Evolutionary conservation across 2,888 invertebrate genomes (phyloP), one percentile per base, ranked within the genome.

Genomic region (Sthenelais limicola): DNA sequence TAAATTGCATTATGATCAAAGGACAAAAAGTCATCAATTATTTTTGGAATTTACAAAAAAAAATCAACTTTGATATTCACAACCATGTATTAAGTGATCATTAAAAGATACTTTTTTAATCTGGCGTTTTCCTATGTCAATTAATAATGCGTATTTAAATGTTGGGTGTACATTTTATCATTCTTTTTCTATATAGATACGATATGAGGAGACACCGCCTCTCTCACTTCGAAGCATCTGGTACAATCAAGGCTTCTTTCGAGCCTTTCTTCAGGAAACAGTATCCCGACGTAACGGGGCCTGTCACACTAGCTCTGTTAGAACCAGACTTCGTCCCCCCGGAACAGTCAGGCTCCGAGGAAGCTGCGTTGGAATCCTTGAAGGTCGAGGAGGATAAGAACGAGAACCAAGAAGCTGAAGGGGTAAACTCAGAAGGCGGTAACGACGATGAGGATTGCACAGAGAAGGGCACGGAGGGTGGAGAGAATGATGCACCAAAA

Each of bases 151-250:
- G n/a, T n/a, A n/a, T n/a, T n/a, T n/a, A n/a, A n/a, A n/a, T n/a
- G n/a, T n/a, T n/a, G n/a, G n/a, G n/a, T n/a, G n/a, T n/a, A n/a
- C n/a, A n/a, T n/a, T n/a, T n/a, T n/a, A n/a, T n/a, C n/a, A n/a
- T n/a, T n/a, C n/a, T n/a, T n/a, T n/a, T n/a, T n/a, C n/a, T n/a
- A n/a, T n/a, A n/a, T n/a, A 18, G 72, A 5, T 74, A 74, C 48
- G 74, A 74, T 58, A 72, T 74, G 74, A 33, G 74, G 28, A 28
- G 58, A 18, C 74, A 74, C 62, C 72, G 71, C 12, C 21, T 74
- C 26, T 48, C 35, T 15, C 74, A 74, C 58, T 72, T 74, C 24
- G 72, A 74, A 18, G 12, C 24, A 18, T 15, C 47, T 2, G 74
- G 74, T 18, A 33, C 56, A 33, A 32, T 73, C 21, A 28, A 51